A percentile compares a stretch with the other conserved stretches of the same genome.
These are phyloP conservation scores for Botia kubotai DNA, from an alignment of 2,797 vertebrate genomes.

Conservation along the genomic window DNA sequence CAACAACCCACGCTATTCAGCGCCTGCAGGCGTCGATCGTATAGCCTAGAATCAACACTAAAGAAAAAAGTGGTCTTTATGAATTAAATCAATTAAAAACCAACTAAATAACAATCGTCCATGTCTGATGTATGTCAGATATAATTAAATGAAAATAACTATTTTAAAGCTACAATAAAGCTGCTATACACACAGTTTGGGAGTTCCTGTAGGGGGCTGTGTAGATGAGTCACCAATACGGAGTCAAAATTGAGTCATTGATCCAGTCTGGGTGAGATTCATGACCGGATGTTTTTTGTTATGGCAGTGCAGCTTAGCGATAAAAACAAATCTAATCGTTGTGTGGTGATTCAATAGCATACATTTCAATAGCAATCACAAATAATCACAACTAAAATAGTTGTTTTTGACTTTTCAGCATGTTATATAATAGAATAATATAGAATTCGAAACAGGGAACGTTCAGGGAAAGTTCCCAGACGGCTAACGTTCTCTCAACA, in stretches of 20 bases:
- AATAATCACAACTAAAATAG: too few species aligned
- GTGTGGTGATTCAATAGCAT: too few species aligned
- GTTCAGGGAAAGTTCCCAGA: too few species aligned
- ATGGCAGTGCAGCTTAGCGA: not conserved
- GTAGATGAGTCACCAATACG: conserved; percentile 10
- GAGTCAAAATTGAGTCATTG: conserved; percentile 23
- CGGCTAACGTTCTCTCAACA: too few species aligned
- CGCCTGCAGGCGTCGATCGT: too few species aligned
- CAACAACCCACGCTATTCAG: not conserved
- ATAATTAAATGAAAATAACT: not conserved
- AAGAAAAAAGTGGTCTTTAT: not conserved
- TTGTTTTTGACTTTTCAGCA: too few species aligned
- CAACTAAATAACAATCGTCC: not conserved
- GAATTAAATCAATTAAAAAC: not conserved
- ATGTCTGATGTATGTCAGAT: not conserved
- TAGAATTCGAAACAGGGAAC: too few species aligned
- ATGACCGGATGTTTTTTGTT: conserved; percentile 39
- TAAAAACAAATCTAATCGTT: not conserved
- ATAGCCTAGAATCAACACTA: not conserved
- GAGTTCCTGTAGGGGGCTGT: not conserved
- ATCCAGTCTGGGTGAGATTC: not conserved
- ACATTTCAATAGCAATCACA: too few species aligned
- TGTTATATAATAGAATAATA: too few species aligned
- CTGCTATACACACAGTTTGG: not conserved
- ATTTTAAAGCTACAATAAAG: not conserved